Evolutionary conservation across 1,140 invertebrate genomes (phyloP), one percentile per base, ranked within the genome.

Genomic region (Drosophila pseudoananassae): DNA sequence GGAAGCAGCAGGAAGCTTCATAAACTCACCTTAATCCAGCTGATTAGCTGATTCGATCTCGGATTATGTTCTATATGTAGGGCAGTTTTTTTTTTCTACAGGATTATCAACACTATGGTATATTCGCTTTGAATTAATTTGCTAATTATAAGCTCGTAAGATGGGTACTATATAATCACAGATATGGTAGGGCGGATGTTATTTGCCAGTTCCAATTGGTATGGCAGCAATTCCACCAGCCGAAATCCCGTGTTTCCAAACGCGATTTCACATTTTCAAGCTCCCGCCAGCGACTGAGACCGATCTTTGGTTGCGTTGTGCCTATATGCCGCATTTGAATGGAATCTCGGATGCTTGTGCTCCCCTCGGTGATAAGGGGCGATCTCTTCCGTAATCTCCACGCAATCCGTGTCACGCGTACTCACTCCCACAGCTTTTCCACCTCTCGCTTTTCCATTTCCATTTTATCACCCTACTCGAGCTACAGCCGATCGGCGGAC

Each of bases 251-350:
- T 58, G 60, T 14, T 12, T n/a, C 33, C 33, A 10, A 36, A 36
- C 57, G 56, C 59, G 82, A 57, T 70, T 82, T 88, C 72, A 88
- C 83, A 88, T 88, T 88, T 83, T 88, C 78, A 74, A 88, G 64
- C 57, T 51, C 60, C 68, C 64, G 60, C 59, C 71, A 47, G 46
- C 66, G 64, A 88, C 83, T 88, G 78, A 87, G 57, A 17, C 38
- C 40, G 71, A 53, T 57, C 71, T 7, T 20, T 45, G 7, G 40
- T 25, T 29, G 15, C 17, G 38, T 3, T 10, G 38, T 29, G 25
- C 52, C 46, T 75, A 65, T 75, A 75, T 65, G 71, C 47, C 59
- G n/a, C 52, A 69, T 59, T 17, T 43, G 14, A 55, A 23, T 54
- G 40, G 25, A 68, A 38, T 68, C 65, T 55, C 40, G 10, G 8